These are phyloP conservation scores for Tragopan temminckii DNA, from an alignment of 2,797 vertebrate species.

Conservation along the genomic window DNA sequence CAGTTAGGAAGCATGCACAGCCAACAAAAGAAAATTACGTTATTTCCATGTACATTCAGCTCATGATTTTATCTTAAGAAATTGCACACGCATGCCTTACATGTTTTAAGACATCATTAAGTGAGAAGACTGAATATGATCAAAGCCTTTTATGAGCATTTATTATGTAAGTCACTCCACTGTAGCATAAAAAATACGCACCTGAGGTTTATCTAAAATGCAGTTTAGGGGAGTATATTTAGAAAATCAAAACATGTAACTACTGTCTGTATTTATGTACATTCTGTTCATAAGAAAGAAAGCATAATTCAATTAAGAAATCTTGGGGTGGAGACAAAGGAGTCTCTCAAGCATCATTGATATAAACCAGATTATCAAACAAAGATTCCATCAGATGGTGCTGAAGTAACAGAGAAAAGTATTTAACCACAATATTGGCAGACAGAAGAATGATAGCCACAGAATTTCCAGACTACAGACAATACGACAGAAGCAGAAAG, in stretches of 20 bases:
- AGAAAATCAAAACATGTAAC: background rate
- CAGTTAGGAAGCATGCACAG: background rate
- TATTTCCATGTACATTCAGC: background rate
- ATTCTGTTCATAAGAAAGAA: background rate
- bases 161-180: background rate
- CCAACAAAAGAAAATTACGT: background rate
- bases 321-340: too few species aligned
- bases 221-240: background rate
- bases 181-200: background rate
- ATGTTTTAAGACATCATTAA: background rate
- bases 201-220: background rate
- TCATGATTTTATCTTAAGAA: background rate
- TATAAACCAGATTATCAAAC: conserved; percentile 11
- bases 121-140: background rate
- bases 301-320: background rate
- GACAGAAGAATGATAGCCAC: background rate
- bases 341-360: background rate
- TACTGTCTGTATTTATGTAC: background rate
- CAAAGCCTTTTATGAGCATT: background rate
- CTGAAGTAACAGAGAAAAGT: background rate
- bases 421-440: background rate
- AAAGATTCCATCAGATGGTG: background rate
- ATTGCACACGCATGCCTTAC: background rate
- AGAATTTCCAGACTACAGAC: background rate
- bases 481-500: background rate